phyloP scores from a whole-genome alignment of 1,140 invertebrate species.

The Penaeus japonicus region DNA sequence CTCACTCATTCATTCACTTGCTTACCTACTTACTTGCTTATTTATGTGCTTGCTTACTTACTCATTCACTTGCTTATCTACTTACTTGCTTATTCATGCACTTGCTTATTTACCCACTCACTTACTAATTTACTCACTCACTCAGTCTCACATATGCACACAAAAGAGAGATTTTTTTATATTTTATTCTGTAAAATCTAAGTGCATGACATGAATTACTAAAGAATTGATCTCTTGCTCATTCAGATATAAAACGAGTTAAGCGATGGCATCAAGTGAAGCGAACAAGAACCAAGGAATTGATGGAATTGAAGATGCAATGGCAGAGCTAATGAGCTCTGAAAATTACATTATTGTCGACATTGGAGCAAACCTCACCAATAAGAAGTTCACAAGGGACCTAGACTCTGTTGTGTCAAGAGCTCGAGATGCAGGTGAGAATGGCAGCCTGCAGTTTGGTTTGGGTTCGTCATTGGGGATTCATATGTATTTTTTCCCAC shows the following conservation, averaged over 20 bases:
- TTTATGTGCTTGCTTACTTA: too few relatives aligned
- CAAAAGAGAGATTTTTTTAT: background rate
- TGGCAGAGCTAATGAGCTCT: conserved; percentile 33
- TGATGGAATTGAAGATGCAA: conserved; percentile 27
- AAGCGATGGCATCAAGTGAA: conserved; percentile 32
- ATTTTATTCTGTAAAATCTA: background rate
- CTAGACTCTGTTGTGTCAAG: conserved; percentile 90
- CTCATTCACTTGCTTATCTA: too few relatives aligned
- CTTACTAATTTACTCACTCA: too few relatives aligned
- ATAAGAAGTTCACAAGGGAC: conserved; percentile 92
- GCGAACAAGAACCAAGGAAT: conserved; percentile 14
- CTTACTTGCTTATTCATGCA: too few relatives aligned
- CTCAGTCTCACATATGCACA: too few relatives aligned
- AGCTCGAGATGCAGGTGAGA: conserved; percentile 86
- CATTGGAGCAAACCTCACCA: conserved; percentile 92
- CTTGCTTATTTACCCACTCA: too few relatives aligned
- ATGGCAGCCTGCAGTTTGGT: background rate
- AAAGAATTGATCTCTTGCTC: background rate
- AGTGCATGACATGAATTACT: background rate
- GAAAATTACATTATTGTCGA: conserved; percentile 91
- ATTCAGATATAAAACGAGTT: background rate
- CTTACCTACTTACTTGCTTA: too few relatives aligned
- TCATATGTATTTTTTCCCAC: background rate
- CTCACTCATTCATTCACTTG: too few relatives aligned
- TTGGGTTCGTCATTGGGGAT: background rate